Percentiles rank a stretch among this genome's conserved stretches.
phyloP scores from a whole-genome alignment of 2,113 vertebrate genomes.

The Poeciliopsis turrubarensis region DNA sequence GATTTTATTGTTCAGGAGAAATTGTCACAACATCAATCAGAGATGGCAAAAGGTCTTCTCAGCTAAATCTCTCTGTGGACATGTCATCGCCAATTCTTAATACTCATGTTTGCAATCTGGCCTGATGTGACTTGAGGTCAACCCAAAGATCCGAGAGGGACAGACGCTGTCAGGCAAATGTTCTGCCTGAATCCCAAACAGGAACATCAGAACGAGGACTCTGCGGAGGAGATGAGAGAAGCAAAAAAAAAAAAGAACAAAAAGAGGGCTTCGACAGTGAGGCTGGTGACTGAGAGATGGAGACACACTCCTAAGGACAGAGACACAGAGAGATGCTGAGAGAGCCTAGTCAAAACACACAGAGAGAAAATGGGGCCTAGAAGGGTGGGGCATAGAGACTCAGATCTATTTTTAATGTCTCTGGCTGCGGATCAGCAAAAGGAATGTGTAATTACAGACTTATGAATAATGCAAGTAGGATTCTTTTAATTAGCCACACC shows the following conservation, averaged over 20 bases:
- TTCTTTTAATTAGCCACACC: slow-evolving; percentile 77
- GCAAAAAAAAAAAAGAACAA: slow-evolving; percentile 27
- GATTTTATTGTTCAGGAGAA: slow-evolving; percentile 15
- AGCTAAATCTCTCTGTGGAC: slow-evolving; percentile 25
- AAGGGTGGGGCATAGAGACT: slow-evolving; percentile 65
- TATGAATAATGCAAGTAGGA: slow-evolving; percentile 74
- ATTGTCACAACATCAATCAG: slow-evolving; percentile 55
- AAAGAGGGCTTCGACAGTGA: slow-evolving; percentile 42
- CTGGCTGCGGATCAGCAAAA: slow-evolving; percentile 76
- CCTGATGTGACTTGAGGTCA: slow-evolving; percentile 56
- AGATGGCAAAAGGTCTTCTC: slow-evolving; percentile 32
- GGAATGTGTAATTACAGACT: slow-evolving; percentile 79
- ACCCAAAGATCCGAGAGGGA: slow-evolving; percentile 40
- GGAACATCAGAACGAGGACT: slow-evolving; percentile 51
- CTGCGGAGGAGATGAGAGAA: slow-evolving; percentile 22
- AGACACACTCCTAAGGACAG: slow-evolving; percentile 41
- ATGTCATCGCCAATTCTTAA: slow-evolving; percentile 49
- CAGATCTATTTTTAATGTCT: slow-evolving; percentile 81
- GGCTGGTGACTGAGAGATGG: slow-evolving; percentile 47
- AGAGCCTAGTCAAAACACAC: slow-evolving; percentile 61
- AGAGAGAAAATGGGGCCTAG: slow-evolving; percentile 47
- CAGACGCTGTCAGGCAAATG: slow-evolving; percentile 68
- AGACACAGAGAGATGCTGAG: slow-evolving; percentile 40
- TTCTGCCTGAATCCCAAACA: slow-evolving; percentile 53
- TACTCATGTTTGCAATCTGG: slow-evolving; percentile 40